Evolutionary conservation across 2,888 invertebrate species (phyloP).

Genomic region (Aelia acuminata): DNA sequence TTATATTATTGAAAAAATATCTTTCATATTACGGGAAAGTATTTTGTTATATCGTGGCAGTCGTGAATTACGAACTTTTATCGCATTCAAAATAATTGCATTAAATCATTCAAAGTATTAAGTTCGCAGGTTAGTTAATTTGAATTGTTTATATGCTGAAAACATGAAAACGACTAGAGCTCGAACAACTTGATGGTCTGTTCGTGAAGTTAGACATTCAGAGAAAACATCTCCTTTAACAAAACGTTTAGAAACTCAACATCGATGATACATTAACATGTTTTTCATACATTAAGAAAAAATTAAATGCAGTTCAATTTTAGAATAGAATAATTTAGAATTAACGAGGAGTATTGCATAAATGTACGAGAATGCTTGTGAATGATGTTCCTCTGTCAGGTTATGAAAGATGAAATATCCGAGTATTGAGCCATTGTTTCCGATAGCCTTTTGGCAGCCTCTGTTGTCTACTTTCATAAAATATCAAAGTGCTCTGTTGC

Average conservation of each 20-base stretch:
- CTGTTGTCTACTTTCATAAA: not conserved
- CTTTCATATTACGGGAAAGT: no score
- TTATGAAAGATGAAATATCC: not conserved
- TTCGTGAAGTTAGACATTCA: not conserved
- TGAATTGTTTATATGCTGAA: not conserved
- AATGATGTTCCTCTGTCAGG: no score
- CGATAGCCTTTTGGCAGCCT: not conserved
- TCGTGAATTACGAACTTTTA: no score
- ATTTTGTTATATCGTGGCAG: no score
- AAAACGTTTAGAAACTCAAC: no score
- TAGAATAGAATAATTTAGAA: no score
- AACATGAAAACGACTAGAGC: not conserved
- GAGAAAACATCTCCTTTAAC: not conserved
- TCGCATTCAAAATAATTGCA: not conserved
- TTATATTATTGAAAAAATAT: no score
- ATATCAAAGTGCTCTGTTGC: constrained; percentile 9
- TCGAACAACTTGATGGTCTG: not conserved
- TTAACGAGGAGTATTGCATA: no score
- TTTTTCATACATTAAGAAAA: no score
- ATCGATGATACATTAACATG: no score
- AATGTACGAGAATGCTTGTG: no score
- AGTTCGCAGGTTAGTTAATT: not conserved
- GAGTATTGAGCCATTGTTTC: not conserved
- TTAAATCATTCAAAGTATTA: not conserved
- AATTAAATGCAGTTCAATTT: no score